Base-by-base conservation (phyloP, 2,888 invertebrate species). In the Meteorus colon region DNA sequence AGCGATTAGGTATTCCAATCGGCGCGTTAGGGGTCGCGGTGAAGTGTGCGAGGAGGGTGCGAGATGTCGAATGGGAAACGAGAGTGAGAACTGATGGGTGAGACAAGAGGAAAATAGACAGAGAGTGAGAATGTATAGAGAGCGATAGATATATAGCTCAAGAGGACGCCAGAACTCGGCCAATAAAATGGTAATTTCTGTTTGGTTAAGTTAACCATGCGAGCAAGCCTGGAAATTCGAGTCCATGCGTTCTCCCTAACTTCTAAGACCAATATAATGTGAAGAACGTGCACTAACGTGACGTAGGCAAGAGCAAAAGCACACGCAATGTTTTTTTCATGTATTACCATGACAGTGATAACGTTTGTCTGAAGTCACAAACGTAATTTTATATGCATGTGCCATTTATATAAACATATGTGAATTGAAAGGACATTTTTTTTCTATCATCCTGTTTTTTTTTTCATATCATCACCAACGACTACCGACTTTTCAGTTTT, bases 171-270 rank as follows among this genome's bases (percentile, higher is more conserved):
- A 86, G 86, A 89, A 89, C 88, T 89, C 89, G 84, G 81, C 89
- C 92, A 93, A 93, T 93, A 93, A 93, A 93, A 93, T 93, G 93
- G 91, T 93, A 93, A 93, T 93, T 92, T 90, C 91, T 93, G 92
- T 93, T 93, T 92, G 92, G 92, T 90, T 91, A 91, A 91, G 91
- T 91, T 93, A 92, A 92, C 92, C 92, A 92, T 89, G 89, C 88
- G 88, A 88, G 86, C 85, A 84, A 82, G 86, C 84, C 83, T 86
- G 86, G 88, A 88, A 88, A 88, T 88, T 89, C 88, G 85, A 87
- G 86, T 87, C 86, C 86, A 83, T 85, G 87, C 86, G 86, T 87
- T 85, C 85, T 86, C 86, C 83, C 87, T 87, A 87, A 87, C 87
- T 86, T 85, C 85, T 83, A 88, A 88, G 89, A 88, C 88, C 88